Base-by-base conservation (phyloP, 53 echinoderm and acorn worm genomes). In the Antedon mediterranea region DNA sequence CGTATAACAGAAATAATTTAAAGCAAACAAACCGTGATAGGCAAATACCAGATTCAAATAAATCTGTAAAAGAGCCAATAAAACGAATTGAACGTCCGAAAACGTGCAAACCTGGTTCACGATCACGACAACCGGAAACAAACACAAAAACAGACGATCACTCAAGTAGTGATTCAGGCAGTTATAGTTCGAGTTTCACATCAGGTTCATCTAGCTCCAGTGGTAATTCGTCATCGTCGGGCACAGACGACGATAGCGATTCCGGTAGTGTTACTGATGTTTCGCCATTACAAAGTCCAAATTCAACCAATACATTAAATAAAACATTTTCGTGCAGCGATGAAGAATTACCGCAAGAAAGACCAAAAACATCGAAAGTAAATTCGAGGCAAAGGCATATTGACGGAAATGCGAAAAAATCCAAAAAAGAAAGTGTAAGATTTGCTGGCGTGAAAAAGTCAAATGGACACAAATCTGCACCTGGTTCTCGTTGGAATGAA, bases 261-360 rank as follows among this genome's bases (percentile, higher is more conserved):
- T 32, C 79, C 84, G 20, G 78, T 70, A 82, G 82, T 74, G 91
- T 97, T 23, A 97, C 97, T 0, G 92, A 92, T 84, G 97, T 97
- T 0, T 97, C 97, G 0, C 97, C 97, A 30, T 81, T 97, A 73
- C 86, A 85, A 26, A 97, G 97, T 75, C 97, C 92, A 32, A 57
- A 57, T 57, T 37, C 37, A 37, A 37, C 37, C 4, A 11, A 11
- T 37, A 11, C 4, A 11, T 6, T 37, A 6, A 37, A 37, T 6
- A 37, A 37, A 11, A 18, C 23, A 33, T 20, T 28, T 18, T 20
- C 3, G 28, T 20, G 18, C 4, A n/a, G 8, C 2, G 23, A 57
- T 2, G 57, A 57, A 15, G 23, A 32, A 20, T n/a, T 78, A 77
- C 20, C 73, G 41, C 31, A 77, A 75, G 0, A 82, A 86, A 43